Base-by-base conservation (phyloP, 2,797 vertebrate species). In the Melanogrammus aeglefinus region DNA sequence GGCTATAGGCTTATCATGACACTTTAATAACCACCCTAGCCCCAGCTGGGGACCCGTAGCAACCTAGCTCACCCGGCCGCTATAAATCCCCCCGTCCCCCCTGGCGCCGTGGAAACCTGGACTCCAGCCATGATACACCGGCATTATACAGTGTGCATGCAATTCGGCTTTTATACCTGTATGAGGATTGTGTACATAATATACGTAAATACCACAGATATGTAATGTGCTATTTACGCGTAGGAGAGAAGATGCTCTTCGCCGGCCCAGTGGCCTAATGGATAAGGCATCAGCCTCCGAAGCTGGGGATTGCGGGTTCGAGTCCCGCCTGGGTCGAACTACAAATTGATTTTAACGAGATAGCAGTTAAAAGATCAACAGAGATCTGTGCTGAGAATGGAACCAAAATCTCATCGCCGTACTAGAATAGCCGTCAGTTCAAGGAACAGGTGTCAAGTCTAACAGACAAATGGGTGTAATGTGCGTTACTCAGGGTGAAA, bases 291-390 rank as follows among this genome's bases (percentile, higher is more conserved):
- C 94, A 95, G 91, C 92, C 92, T 93, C 92, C 90, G 91, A 92
- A 94, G 93, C 92, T 93, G 92, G 92, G 90, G 92, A 94, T 93
- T 94, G 93, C 94, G 93, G 92, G 94, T 94, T 94, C 91, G 88
- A 94, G 93, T 94, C 94, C 91, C 92, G 94, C 91, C 92, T 94
- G 92, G 94, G 92, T 94, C 92, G 93, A 63, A n/a, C 2, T 21
- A 4, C 16, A 16, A 18, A 51, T 21, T 21, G 16, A 51, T 51
- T 21, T 51, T 18, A 51, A 6, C 16, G 16, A 18, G 41, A 14
- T 13, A 14, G 16, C 4, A 1, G 18, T 51, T 51, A 5, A 51
- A 18, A n/a, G n/a, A 21, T 51, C 47, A 51, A 51, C 16, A 51
- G 16, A 51, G 3, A 51, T 16, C 47, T 18, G 16, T 21, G 18